phyloP scores from a whole-genome alignment of 2,797 vertebrate genomes.

The Gouania willdenowi region DNA sequence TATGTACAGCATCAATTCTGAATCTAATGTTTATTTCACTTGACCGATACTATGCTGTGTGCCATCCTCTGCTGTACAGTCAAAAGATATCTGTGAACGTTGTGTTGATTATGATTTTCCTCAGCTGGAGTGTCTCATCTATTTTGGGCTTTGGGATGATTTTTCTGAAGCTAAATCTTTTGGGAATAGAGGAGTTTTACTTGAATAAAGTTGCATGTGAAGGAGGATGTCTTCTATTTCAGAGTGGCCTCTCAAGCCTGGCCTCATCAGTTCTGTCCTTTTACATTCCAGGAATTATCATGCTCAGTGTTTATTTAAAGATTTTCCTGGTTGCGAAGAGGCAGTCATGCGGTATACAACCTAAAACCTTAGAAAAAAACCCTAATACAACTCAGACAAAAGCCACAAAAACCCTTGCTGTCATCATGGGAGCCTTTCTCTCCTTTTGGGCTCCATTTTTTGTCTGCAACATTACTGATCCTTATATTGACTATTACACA shows the following conservation, averaged over 20 bases:
- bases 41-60: constrained; percentile 33
- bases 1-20: constrained; percentile 29
- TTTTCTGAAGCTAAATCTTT: constrained; percentile 19
- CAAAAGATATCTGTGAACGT: constrained; percentile 17
- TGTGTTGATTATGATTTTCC: constrained; percentile 10
- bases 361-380: not conserved
- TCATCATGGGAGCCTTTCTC: constrained; percentile 33
- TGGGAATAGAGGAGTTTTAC: constrained; percentile 23
- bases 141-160: constrained; percentile 27
- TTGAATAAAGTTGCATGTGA: constrained; percentile 13
- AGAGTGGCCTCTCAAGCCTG: constrained; percentile 11
- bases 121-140: constrained; percentile 27
- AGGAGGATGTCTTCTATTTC: constrained; percentile 26
- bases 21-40: constrained; percentile 33
- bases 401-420: constrained; percentile 35
- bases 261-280: constrained; percentile 17
- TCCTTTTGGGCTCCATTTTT: constrained; percentile 56
- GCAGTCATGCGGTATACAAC: constrained; percentile 16
- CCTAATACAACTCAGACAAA: constrained; percentile 14
- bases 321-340: constrained; percentile 24
- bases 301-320: constrained; percentile 31
- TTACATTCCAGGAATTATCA: constrained; percentile 31
- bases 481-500: constrained; percentile 32
- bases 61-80: constrained; percentile 21
- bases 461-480: constrained; percentile 38